Conservation (phyloP, 2,113 vertebrate genomes). For the Electrona antarctica region DNA sequence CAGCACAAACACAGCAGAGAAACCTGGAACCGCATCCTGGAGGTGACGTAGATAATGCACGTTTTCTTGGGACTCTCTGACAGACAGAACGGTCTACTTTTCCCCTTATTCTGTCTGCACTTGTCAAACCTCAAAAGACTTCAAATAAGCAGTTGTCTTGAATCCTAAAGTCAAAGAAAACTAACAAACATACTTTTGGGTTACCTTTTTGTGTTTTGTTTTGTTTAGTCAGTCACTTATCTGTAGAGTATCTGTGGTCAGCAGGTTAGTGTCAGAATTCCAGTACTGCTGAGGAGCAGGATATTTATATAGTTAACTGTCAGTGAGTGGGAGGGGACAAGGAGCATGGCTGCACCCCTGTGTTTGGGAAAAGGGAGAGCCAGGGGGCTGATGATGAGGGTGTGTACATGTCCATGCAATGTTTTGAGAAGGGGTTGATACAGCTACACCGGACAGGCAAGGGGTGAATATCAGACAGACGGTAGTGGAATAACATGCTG, state of each 20-base stretch:
- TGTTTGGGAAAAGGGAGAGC: slow-evolving; percentile 35
- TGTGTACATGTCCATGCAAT: slow-evolving; percentile 7
- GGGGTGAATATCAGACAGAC: background rate
- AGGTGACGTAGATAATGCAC: slow-evolving; percentile 3
- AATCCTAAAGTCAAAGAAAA: too few relatives aligned
- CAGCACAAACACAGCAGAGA: slow-evolving; percentile 42
- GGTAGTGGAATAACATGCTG: slow-evolving; percentile 36
- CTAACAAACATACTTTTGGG: background rate
- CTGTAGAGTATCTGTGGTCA: slow-evolving; percentile 23
- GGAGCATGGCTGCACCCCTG: slow-evolving; percentile 18
- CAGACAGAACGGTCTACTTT: background rate
- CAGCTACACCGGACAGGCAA: slow-evolving; percentile 12
- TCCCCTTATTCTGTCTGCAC: background rate
- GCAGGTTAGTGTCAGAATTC: slow-evolving; percentile 49
- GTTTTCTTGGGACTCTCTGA: slow-evolving; percentile 2
- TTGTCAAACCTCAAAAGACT: background rate
- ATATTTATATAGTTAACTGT: slow-evolving; percentile 66
- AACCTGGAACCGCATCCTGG: slow-evolving; percentile 55
- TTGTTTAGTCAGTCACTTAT: slow-evolving; percentile 17
- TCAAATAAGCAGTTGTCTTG: background rate
- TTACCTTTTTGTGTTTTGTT: background rate
- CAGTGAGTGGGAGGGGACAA: slow-evolving; percentile 58
- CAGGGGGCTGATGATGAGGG: slow-evolving; percentile 23
- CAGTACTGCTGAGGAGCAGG: slow-evolving; percentile 36
- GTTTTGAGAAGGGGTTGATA: background rate